A percentile compares a stretch with the other conserved stretches of the same genome.
Conservation (phyloP, 2,113 vertebrate species). For the Microcebus murinus region DNA sequence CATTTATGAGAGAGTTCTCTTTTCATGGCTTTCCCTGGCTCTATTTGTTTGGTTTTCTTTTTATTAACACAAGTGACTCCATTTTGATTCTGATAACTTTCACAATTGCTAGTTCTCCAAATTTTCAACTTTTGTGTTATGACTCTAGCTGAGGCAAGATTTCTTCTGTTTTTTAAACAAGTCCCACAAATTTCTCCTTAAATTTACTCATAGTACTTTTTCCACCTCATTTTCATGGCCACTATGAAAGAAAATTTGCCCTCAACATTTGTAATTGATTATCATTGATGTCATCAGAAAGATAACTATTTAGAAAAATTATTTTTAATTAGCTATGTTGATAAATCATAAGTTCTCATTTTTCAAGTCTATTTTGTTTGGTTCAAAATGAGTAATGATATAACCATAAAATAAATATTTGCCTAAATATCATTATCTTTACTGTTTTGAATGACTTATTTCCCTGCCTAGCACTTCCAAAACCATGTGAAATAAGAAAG, state of each 20-base stretch:
- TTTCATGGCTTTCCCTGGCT: neutral
- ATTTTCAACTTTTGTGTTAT: neutral
- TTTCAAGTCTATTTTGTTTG: neutral
- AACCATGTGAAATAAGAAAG: neutral
- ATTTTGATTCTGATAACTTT: neutral
- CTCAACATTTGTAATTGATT: neutral
- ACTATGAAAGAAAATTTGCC: neutral
- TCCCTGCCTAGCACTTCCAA: neutral
- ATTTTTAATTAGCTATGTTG: neutral
- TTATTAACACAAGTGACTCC: neutral
- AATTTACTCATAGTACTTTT: neutral
- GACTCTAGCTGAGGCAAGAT: neutral
- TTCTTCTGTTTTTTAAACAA: neutral
- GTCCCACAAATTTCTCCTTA: neutral
- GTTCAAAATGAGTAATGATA: neutral
- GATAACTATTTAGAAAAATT: neutral
- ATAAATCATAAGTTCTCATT: neutral
- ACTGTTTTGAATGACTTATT: neutral
- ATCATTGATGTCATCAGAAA: neutral
- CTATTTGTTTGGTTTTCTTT: neutral
- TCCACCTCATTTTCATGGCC: neutral
- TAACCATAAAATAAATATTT: neutral
- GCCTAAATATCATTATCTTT: neutral
- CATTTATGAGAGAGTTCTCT: neutral
- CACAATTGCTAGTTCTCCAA: neutral